These are phyloP conservation scores for Morpho achilles DNA, from an alignment of 2,888 invertebrate species.

Conservation along the genomic window DNA sequence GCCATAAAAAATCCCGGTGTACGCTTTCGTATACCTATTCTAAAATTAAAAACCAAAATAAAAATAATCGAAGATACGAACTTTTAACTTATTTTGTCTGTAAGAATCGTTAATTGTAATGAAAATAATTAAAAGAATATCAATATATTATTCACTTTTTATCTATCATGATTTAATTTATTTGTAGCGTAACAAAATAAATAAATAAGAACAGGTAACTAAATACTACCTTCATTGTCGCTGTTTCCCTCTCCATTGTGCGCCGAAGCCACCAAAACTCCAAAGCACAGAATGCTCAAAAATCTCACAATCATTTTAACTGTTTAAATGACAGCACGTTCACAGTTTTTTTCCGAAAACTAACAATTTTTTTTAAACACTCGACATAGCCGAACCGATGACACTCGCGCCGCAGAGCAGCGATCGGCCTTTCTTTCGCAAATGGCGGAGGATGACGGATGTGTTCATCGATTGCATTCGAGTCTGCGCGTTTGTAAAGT, in stretches of 20 bases:
- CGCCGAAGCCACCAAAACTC: constrained; percentile 71
- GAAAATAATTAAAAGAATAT: too few species aligned
- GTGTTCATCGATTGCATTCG: constrained; percentile 75
- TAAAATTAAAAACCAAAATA: constrained; percentile 16
- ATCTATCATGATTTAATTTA: neutral
- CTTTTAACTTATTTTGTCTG: neutral
- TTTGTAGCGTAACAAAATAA: constrained; percentile 29
- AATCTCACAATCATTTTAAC: constrained; percentile 78
- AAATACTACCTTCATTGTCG: constrained; percentile 73
- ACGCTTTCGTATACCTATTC: constrained; percentile 11
- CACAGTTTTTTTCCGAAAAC: constrained; percentile 62
- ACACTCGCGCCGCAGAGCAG: constrained; percentile 68
- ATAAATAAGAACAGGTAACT: constrained; percentile 27
- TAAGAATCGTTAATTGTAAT: too few species aligned
- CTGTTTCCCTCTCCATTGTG: constrained; percentile 67
- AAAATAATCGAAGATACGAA: constrained; percentile 1
- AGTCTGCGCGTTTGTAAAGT: constrained; percentile 53
- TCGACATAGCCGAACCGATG: constrained; percentile 70
- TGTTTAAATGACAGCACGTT: constrained; percentile 60
- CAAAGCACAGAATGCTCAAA: constrained; percentile 71
- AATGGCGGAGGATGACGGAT: constrained; percentile 79
- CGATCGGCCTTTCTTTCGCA: constrained; percentile 71
- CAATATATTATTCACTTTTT: too few species aligned
- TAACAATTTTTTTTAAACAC: constrained; percentile 60
- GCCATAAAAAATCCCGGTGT: constrained; percentile 22